Conservation (phyloP, 2,113 vertebrate genomes). For the Columba janthina region DNA sequence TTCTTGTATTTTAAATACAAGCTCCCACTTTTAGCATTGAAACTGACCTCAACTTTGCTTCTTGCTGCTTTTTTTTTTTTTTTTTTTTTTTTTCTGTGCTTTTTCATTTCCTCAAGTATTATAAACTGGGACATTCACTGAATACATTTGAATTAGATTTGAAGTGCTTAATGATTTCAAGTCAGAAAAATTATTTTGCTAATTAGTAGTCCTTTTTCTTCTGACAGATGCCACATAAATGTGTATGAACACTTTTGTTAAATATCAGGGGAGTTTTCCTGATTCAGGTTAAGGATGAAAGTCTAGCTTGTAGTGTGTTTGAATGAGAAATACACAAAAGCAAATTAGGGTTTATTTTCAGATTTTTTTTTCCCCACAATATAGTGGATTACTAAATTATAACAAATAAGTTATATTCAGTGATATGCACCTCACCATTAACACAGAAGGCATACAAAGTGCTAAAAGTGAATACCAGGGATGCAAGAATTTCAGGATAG, state of each 20-base stretch:
- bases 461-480: not conserved
- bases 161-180: not conserved
- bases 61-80: not conserved
- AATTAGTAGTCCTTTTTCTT: not conserved
- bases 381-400: not conserved
- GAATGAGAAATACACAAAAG: not conserved
- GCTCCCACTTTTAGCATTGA: not conserved
- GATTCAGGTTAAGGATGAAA: not conserved
- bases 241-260: not conserved
- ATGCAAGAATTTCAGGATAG: not conserved
- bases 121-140: not conserved
- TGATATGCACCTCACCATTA: not conserved
- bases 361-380: not conserved
- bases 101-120: not conserved
- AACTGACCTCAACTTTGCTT: not conserved
- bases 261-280: not conserved
- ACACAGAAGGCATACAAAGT: not conserved
- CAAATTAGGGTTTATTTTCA: not conserved
- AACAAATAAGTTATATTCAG: not conserved
- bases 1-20: not conserved
- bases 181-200: not conserved
- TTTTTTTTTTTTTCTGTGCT: not conserved
- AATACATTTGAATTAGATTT: conserved; percentile 3
- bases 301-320: not conserved
- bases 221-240: not conserved